A percentile compares a stretch with the other conserved stretches of the same genome.
Evolutionary conservation across 2,888 invertebrate species (phyloP).

Genomic region (Diaphora mendica): DNA sequence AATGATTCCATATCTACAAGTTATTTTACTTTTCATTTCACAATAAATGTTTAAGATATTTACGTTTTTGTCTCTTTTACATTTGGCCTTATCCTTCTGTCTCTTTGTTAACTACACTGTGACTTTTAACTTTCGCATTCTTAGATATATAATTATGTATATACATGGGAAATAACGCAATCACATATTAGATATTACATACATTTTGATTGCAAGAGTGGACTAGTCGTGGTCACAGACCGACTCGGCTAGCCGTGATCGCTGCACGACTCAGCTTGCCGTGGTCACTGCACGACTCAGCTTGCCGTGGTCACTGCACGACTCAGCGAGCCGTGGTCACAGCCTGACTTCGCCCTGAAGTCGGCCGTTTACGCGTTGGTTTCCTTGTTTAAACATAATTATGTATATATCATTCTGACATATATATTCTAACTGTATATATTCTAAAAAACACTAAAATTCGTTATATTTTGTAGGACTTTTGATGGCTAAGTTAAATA

Average conservation of each 20-base stretch:
- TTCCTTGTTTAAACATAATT: not conserved
- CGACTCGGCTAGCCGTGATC: not conserved
- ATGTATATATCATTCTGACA: not conserved
- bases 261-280: not conserved
- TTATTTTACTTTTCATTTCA: slow-evolving; percentile 24
- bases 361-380: not conserved
- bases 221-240: not conserved
- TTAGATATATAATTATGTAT: not conserved
- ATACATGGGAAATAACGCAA: not conserved
- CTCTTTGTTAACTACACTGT: not conserved
- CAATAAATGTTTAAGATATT: not conserved
- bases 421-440: not conserved
- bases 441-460: not conserved
- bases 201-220: not conserved
- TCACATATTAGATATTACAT: not conserved
- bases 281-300: not conserved
- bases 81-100: not conserved
- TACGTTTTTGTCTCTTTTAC: not conserved
- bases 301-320: not conserved
- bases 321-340: not conserved
- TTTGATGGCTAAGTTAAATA: not conserved
- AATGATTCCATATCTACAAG: slow-evolving; percentile 27
- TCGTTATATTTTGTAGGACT: not conserved
- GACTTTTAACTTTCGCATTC: not conserved
- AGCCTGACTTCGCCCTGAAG: not conserved